A percentile compares a stretch with the other conserved stretches of the same genome.
Conservation (phyloP, 2,888 invertebrate genomes). For the Andrena minutula region DNA sequence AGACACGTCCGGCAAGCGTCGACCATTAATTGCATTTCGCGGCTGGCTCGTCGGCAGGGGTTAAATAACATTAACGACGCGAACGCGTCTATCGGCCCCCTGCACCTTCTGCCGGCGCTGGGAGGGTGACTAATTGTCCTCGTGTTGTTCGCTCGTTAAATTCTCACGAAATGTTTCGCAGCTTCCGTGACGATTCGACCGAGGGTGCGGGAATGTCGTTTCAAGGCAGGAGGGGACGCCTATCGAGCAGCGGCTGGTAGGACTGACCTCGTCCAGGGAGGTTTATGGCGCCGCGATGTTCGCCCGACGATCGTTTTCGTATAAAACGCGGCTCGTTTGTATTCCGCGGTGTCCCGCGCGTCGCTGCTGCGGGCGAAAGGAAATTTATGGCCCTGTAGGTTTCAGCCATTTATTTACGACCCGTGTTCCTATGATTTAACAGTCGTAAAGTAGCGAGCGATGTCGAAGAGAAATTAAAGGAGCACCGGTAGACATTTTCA, state of each 20-base stretch:
- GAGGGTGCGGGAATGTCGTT: too few relatives aligned
- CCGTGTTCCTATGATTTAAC: slow-evolving; percentile 23
- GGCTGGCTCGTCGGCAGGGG: slow-evolving; percentile 19
- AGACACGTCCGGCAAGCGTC: slow-evolving; percentile 26
- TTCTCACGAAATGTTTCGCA: background rate
- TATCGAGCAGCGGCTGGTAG: background rate
- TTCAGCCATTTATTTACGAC: slow-evolving; percentile 33
- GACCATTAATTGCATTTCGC: slow-evolving; percentile 43
- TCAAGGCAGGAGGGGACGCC: too few relatives aligned
- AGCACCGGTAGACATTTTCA: background rate
- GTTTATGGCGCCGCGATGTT: background rate
- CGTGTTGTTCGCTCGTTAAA: slow-evolving; percentile 14
- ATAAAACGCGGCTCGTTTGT: slow-evolving; percentile 11
- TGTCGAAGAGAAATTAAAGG: background rate
- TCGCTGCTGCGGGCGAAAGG: slow-evolving; percentile 18
- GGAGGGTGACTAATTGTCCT: slow-evolving; percentile 28
- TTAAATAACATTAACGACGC: slow-evolving; percentile 49
- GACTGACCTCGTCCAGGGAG: background rate
- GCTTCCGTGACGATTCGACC: background rate
- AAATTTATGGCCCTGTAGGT: slow-evolving; percentile 12
- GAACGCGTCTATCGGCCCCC: slow-evolving; percentile 13
- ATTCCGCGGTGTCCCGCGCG: background rate
- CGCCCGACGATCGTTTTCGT: slow-evolving; percentile 1
- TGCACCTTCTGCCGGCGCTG: slow-evolving; percentile 1
- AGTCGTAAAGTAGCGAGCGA: slow-evolving; percentile 16